Percentiles rank a stretch among this genome's conserved stretches.
Evolutionary conservation across 2,797 vertebrate species (phyloP).

Genomic region (Peromyscus aztecus): DNA sequence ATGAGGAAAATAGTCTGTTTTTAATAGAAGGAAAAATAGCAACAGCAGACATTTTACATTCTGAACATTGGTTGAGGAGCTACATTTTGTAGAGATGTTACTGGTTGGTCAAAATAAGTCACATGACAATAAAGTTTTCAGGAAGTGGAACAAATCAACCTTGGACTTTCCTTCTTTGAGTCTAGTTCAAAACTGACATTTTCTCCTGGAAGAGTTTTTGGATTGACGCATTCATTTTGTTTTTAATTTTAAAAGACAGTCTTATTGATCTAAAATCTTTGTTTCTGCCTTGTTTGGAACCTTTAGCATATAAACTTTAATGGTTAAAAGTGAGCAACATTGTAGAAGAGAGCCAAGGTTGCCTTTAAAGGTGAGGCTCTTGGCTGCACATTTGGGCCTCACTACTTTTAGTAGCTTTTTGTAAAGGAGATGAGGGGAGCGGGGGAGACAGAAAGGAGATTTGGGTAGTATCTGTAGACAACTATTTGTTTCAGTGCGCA

Average conservation of each 20-base stretch:
- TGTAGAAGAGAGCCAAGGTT: neutral
- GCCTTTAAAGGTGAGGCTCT: neutral
- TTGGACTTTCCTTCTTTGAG: neutral
- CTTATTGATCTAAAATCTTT: neutral
- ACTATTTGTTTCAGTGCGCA: neutral
- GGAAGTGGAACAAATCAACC: neutral
- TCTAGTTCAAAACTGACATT: conserved; percentile 14
- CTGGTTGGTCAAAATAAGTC: conserved; percentile 10
- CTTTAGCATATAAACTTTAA: neutral
- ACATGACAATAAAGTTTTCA: neutral
- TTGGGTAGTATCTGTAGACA: neutral
- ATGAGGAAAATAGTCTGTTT: neutral
- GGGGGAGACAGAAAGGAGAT: neutral
- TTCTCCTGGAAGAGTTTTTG: neutral
- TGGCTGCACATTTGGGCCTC: neutral
- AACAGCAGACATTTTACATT: neutral
- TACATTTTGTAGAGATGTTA: neutral
- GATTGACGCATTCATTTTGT: neutral
- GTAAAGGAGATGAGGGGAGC: too few species aligned
- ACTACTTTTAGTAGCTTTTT: neutral
- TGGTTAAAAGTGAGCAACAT: neutral
- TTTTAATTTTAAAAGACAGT: neutral
- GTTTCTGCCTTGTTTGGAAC: neutral
- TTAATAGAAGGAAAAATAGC: neutral
- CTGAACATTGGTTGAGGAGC: neutral